These are phyloP conservation scores for Aphrocallistes beatrix DNA, from an alignment of 37 sponge, comb jelly and placozoan genomes.

Conservation along the genomic window DNA sequence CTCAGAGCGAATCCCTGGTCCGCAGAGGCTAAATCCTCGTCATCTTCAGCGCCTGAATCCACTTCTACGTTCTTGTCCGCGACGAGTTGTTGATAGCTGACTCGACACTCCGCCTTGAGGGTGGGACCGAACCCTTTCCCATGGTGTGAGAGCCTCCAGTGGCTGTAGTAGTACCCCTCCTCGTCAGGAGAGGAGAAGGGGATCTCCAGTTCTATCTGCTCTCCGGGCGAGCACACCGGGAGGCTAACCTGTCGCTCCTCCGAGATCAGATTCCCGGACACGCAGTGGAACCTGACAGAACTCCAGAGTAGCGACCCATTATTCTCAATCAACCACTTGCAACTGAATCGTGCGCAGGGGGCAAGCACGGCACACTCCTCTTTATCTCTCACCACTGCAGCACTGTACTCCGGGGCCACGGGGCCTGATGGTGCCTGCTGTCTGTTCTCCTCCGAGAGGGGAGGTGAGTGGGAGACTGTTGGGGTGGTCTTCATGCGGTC, in stretches of 20 bases:
- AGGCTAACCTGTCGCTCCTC: conserved; percentile 1
- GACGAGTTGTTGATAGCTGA: background rate
- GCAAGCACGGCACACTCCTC: background rate
- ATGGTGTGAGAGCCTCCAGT: background rate
- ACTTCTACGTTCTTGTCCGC: background rate
- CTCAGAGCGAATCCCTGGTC: background rate
- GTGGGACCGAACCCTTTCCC: background rate
- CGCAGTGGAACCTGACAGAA: background rate
- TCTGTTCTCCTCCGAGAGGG: background rate
- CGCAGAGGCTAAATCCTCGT: background rate
- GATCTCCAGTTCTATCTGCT: background rate
- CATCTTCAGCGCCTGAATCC: background rate
- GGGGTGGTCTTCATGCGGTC: background rate
- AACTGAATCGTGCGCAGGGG: background rate
- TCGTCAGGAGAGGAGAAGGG: background rate
- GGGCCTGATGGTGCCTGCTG: background rate
- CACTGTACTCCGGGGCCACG: background rate
- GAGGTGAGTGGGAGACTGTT: background rate
- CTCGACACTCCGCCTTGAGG: background rate
- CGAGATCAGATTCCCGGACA: background rate
- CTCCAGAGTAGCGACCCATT: background rate
- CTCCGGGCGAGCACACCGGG: background rate
- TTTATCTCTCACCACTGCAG: background rate
- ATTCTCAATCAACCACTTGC: background rate
- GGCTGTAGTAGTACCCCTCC: background rate